Base-by-base conservation (phyloP, 2,888 invertebrate species). In the Drosophila rubida region DNA sequence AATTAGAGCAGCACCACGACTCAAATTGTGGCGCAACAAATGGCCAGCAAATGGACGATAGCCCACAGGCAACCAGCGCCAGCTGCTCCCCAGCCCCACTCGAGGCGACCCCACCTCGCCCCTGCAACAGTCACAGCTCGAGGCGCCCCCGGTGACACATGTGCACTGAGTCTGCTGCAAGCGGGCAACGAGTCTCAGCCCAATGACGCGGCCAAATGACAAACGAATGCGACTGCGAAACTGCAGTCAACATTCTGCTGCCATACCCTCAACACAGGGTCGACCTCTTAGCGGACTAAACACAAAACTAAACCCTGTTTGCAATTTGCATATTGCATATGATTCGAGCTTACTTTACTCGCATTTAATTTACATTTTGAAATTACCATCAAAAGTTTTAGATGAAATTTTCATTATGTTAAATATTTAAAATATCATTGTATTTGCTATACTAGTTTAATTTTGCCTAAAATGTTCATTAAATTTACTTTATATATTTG, bases 1-100 rank as follows among this genome's bases (percentile, higher is more conserved):
- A 88, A 83, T 83, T 83, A 82, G 88, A 71, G 69, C 79, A 58
- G 69, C 69, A 44, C 53, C 53, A 74, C 60, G 64, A 81, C 46
- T 69, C 66, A 68, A 86, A 82, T 79, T 79, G 79, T 86, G 86
- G 76, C 60, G 69, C 83, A 80, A 79, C 77, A 78, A 81, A 85
- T 78, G 79, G 66, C 46, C 80, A 74, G 65, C 65, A 67, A 85
- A 82, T 67, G 66, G 14, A 39, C 66, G 64, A 73, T 66, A 75
- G 83, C 72, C 19, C 19, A 19, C 54, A 61, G n/a, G 32, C 32
- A 46, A 32, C 13, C 16, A 48, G 45, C 51, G 45, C 71, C 71
- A 66, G 74, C 53, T 61, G 60, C 8, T 39, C 44, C 25, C 13
- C 54, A 25, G 19, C 30, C 41, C 37, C 73, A 72, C 69, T 25